These are phyloP conservation scores for Griposia aprilina DNA, from an alignment of 2,888 invertebrate genomes.

Conservation along the genomic window DNA sequence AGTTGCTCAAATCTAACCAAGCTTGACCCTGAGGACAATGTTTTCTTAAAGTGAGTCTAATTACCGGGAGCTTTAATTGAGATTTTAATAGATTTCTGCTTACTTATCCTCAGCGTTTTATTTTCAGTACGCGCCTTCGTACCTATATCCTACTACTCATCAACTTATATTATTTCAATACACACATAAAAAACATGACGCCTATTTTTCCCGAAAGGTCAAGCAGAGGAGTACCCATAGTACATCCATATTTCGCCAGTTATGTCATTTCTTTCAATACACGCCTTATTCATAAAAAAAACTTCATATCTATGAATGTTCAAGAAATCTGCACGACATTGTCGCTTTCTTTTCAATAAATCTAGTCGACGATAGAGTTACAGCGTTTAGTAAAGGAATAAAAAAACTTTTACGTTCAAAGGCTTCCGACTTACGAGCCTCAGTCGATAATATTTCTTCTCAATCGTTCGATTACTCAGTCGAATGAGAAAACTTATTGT, in stretches of 20 bases:
- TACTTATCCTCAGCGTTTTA: too few species aligned
- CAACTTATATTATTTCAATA: not conserved
- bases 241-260: not conserved
- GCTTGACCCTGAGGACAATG: not conserved
- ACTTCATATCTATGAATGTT: conserved; percentile 18
- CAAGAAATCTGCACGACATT: conserved; percentile 44
- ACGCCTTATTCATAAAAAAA: conserved; percentile 30
- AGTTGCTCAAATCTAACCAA: not conserved
- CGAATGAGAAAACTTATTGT: conserved; percentile 58
- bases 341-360: conserved; percentile 56
- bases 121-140: not conserved
- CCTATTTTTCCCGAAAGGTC: not conserved
- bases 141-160: not conserved
- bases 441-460: conserved; percentile 38
- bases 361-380: conserved; percentile 41
- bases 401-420: conserved; percentile 54
- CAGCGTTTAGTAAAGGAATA: conserved; percentile 49
- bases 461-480: conserved; percentile 57
- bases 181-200: not conserved
- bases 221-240: not conserved
- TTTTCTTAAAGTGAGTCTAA: not conserved
- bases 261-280: not conserved
- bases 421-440: conserved; percentile 53
- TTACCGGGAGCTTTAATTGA: not conserved
- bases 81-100: not conserved